Conservation (phyloP, 2,888 invertebrate species). For the Himalopsyche kuldschensis region DNA sequence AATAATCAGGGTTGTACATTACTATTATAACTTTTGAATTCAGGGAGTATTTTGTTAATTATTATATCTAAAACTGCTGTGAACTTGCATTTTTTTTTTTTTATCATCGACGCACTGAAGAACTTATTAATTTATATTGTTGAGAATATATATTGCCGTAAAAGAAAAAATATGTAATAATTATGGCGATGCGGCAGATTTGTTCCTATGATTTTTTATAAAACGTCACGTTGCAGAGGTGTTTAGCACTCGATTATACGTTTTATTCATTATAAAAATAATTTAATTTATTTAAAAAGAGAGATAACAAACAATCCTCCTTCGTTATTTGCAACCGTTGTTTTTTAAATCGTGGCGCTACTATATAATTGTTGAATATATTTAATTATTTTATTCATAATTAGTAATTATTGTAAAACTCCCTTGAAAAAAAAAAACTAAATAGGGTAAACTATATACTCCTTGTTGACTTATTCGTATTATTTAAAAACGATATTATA, state of each 20-base stretch:
- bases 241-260: background rate
- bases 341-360: slow-evolving; percentile 19
- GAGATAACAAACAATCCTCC: background rate
- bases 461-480: slow-evolving; percentile 35
- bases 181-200: background rate
- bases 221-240: background rate
- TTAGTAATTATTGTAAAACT: slow-evolving; percentile 3
- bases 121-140: background rate
- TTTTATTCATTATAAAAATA: background rate
- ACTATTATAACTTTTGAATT: too few relatives aligned
- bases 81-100: background rate
- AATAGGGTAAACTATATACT: slow-evolving; percentile 42
- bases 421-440: slow-evolving; percentile 14
- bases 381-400: slow-evolving; percentile 41
- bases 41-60: too few relatives aligned
- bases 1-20: too few relatives aligned
- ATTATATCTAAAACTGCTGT: background rate
- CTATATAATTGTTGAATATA: slow-evolving; percentile 23
- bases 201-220: background rate
- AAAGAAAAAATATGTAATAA: background rate
- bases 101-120: background rate
- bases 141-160: background rate
- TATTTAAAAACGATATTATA: slow-evolving; percentile 32
- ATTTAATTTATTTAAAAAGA: slow-evolving; percentile 23
- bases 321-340: slow-evolving; percentile 16